Conservation (phyloP, 2,888 invertebrate genomes). For the Lacanobia wlatinum region DNA sequence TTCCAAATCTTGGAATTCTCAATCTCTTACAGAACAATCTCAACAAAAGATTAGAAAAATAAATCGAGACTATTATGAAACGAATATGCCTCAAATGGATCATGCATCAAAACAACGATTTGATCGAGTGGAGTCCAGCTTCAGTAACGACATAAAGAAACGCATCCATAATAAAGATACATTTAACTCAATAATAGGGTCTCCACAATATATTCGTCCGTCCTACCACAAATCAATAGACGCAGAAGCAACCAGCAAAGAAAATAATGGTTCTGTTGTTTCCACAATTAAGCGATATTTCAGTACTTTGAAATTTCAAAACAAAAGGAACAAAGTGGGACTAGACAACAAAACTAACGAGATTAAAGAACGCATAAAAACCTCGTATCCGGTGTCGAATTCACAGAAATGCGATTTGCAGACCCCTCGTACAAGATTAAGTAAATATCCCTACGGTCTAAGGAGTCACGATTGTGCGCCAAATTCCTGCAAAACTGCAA, state of each 20-base stretch:
- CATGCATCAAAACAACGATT: slow-evolving; percentile 28
- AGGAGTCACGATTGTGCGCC: slow-evolving; percentile 5
- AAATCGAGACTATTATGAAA: slow-evolving; percentile 2
- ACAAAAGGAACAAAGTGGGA: slow-evolving; percentile 28
- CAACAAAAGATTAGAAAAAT: background rate
- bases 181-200: slow-evolving; percentile 3
- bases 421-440: slow-evolving; percentile 22
- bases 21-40: background rate
- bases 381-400: slow-evolving; percentile 1
- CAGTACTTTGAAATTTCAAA: slow-evolving; percentile 49
- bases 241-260: slow-evolving; percentile 15
- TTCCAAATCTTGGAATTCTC: slow-evolving; percentile 10
- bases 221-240: background rate
- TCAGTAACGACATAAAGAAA: slow-evolving; percentile 7
- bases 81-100: background rate
- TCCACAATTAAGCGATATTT: slow-evolving; percentile 52
- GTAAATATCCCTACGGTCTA: background rate
- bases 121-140: slow-evolving; percentile 28
- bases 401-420: slow-evolving; percentile 10
- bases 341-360: slow-evolving; percentile 6
- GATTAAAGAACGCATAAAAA: slow-evolving; percentile 5
- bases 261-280: slow-evolving; percentile 31
- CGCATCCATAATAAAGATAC: slow-evolving; percentile 13
- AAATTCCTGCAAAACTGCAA: slow-evolving; percentile 20
- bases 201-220: slow-evolving; percentile 1